Base-by-base conservation (phyloP, 2,797 vertebrate genomes). In the Rhinoraja longicauda region DNA sequence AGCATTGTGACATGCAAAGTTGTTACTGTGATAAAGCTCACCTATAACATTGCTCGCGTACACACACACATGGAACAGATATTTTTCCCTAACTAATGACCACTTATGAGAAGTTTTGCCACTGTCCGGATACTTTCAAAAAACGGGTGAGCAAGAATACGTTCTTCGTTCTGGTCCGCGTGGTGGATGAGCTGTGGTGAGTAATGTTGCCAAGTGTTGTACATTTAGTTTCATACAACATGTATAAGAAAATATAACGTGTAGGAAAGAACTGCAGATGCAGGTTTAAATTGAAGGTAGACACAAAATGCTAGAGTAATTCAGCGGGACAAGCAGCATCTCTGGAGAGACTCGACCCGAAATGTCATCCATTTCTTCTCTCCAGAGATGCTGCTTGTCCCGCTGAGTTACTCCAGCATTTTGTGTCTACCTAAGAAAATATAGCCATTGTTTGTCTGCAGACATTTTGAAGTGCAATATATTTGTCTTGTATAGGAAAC, bases 61-160 rank as follows among this genome's bases (percentile, higher is more conserved):
- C 45, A 6, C 45, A 53, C 39, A 1, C 45, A 53, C 45, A 45
- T 45, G 45, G 17, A 72, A 24, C 21, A 72, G 70, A 21, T 24
- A 73, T 72, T 70, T 53, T 81, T 94, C 97, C 95, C 99, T 99
- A 97, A 99, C 97, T 94, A 94, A 94, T 0, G 0, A 72, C 93
- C 95, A 99, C 98, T 94, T 99, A 99, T 93, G 99, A 98, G 94
- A 97, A 97, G 84, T 99, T 99, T 93, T 99, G 98, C 93, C 98
- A 99, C 95, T 99, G 98, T 94, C 97, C 98, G 0, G 99, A 99
- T 95, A 99, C 97, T 0, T 99, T 99, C 95, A 99, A 98, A 97
- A 99, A 99, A 96, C 96, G 98, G 0, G 98, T 99, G 95, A 99
- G 98, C 96, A 99, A 99, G 96, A 99, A 99, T 96, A 99, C 99